These are phyloP conservation scores for Lacerta viridis DNA, from an alignment of 2,797 vertebrate genomes.

Conservation along the genomic window DNA sequence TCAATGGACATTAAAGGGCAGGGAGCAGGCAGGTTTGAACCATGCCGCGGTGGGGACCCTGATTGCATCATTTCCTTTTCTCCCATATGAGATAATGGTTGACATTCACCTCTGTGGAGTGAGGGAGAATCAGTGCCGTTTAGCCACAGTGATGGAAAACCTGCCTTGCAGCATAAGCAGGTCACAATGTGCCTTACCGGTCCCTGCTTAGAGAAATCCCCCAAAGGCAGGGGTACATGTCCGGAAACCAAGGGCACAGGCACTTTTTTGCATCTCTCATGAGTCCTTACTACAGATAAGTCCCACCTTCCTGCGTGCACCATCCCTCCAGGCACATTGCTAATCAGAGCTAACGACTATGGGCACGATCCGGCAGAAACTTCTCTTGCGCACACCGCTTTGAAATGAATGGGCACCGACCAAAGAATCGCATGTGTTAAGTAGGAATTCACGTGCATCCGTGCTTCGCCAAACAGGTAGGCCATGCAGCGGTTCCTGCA, in stretches of 20 bases:
- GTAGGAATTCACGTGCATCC: not conserved
- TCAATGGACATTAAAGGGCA: not conserved
- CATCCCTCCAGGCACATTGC: not conserved
- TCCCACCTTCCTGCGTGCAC: no score
- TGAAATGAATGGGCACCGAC: slow-evolving; percentile 5
- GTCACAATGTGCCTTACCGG: not conserved
- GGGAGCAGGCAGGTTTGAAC: not conserved
- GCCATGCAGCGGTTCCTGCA: not conserved
- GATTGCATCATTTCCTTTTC: not conserved
- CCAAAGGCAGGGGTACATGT: not conserved
- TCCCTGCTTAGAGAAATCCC: not conserved
- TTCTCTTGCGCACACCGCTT: not conserved
- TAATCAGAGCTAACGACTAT: not conserved
- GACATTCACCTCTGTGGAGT: not conserved
- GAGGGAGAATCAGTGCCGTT: no score
- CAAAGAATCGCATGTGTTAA: not conserved
- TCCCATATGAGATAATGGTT: no score
- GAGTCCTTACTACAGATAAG: not conserved
- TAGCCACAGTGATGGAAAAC: not conserved
- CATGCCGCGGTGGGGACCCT: not conserved
- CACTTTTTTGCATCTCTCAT: not conserved
- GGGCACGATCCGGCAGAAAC: not conserved
- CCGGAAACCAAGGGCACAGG: not conserved
- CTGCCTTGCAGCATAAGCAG: not conserved
- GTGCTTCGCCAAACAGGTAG: not conserved